Evolutionary conservation across 2,888 invertebrate genomes (phyloP).

Genomic region (Pollenia griseotomentosa): DNA sequence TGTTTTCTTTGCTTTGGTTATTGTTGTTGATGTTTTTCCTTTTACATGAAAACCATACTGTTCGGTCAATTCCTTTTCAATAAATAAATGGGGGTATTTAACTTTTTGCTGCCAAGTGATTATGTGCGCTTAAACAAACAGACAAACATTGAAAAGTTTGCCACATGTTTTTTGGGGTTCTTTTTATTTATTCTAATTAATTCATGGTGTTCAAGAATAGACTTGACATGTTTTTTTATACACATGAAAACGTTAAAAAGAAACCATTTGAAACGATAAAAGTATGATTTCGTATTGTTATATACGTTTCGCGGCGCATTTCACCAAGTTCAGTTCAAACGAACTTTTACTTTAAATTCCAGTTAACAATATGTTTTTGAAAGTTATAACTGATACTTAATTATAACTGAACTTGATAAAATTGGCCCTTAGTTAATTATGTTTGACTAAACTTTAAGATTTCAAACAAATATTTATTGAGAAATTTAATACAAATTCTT

Average conservation of each 20-base stretch:
- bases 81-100: conserved; percentile 54
- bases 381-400: too few relatives aligned
- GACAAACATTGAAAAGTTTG: conserved; percentile 50
- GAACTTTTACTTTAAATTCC: neutral
- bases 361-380: neutral
- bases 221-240: conserved; percentile 44
- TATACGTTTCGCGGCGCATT: too few relatives aligned
- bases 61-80: conserved; percentile 19
- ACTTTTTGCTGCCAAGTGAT: conserved; percentile 42
- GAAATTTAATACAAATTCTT: too few relatives aligned
- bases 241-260: neutral
- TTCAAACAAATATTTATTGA: too few relatives aligned
- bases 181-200: conserved; percentile 5
- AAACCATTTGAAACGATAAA: neutral
- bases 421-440: too few relatives aligned
- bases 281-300: too few relatives aligned
- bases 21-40: neutral
- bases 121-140: conserved; percentile 37
- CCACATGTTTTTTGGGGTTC: conserved; percentile 1
- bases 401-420: too few relatives aligned
- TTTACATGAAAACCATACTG: conserved; percentile 29
- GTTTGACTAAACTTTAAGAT: too few relatives aligned
- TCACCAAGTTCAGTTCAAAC: too few relatives aligned
- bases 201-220: conserved; percentile 43
- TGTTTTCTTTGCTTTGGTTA: neutral